Conservation (phyloP, 2,888 invertebrate species). For the Papilio demoleus region DNA sequence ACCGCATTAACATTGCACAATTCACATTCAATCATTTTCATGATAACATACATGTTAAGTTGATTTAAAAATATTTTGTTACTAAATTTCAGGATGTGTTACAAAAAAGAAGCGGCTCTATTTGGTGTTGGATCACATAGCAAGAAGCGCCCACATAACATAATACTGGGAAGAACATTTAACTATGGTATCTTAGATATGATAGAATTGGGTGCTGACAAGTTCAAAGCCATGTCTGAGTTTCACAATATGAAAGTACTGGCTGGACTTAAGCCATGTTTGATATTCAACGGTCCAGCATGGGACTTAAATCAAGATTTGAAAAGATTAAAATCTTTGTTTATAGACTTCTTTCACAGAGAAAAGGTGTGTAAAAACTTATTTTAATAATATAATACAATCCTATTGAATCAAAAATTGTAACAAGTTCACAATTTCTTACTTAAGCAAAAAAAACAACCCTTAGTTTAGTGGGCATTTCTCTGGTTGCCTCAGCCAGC, state of each 20-base stretch:
- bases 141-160: conserved; percentile 97
- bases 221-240: conserved; percentile 90
- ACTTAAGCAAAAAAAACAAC: too few relatives aligned
- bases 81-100: conserved; percentile 80
- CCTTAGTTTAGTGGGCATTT: too few relatives aligned
- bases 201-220: conserved; percentile 96
- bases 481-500: too few relatives aligned
- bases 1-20: too few relatives aligned
- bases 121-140: conserved; percentile 96
- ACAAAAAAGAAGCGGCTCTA: conserved; percentile 93
- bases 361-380: conserved; percentile 78
- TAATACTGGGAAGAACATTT: conserved; percentile 94
- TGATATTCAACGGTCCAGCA: conserved; percentile 95
- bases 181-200: conserved; percentile 96
- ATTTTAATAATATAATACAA: too few relatives aligned
- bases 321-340: conserved; percentile 92
- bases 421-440: too few relatives aligned
- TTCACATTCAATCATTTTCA: too few relatives aligned
- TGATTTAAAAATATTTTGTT: conserved; percentile 7
- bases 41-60: too few relatives aligned
- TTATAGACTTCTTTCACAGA: conserved; percentile 96
- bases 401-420: neutral
- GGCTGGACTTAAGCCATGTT: conserved; percentile 93
- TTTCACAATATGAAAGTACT: conserved; percentile 91
- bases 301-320: conserved; percentile 94